Percentiles rank a stretch among this genome's conserved stretches.
Evolutionary conservation across 2,888 invertebrate genomes (phyloP).

Genomic region (Drosophila picticornis): DNA sequence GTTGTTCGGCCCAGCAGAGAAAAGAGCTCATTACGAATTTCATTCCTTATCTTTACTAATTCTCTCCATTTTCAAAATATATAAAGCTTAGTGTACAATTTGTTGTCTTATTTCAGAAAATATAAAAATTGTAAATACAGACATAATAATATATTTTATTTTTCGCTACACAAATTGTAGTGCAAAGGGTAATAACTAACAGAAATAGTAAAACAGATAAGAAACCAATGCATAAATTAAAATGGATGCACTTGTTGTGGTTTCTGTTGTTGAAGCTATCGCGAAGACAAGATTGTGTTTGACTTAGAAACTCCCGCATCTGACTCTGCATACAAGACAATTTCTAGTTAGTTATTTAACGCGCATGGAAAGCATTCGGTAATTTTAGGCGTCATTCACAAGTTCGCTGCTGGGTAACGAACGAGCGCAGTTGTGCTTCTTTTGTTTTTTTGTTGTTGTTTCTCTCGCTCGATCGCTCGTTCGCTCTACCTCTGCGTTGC

Average conservation of each 20-base stretch:
- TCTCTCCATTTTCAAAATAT: neutral
- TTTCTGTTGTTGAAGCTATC: neutral
- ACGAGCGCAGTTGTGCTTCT: neutral
- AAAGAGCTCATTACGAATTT: neutral
- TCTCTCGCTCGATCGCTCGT: constrained; percentile 14
- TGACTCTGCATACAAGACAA: neutral
- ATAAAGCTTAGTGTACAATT: neutral
- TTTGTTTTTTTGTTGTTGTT: neutral
- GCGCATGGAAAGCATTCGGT: neutral
- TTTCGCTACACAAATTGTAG: no score
- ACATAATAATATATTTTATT: no score
- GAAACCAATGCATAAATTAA: no score
- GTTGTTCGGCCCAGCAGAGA: neutral
- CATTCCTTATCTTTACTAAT: neutral
- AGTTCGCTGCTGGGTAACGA: neutral
- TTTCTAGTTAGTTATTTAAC: neutral
- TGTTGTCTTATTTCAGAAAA: neutral
- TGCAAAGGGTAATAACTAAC: no score
- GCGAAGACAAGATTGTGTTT: neutral
- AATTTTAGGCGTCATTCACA: neutral
- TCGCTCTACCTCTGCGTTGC: neutral
- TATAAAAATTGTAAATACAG: neutral
- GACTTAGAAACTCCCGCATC: neutral
- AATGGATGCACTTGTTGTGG: no score
- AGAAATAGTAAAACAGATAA: no score